Base-by-base conservation (phyloP, 1,140 invertebrate genomes). In the Melanaphis sacchari region DNA sequence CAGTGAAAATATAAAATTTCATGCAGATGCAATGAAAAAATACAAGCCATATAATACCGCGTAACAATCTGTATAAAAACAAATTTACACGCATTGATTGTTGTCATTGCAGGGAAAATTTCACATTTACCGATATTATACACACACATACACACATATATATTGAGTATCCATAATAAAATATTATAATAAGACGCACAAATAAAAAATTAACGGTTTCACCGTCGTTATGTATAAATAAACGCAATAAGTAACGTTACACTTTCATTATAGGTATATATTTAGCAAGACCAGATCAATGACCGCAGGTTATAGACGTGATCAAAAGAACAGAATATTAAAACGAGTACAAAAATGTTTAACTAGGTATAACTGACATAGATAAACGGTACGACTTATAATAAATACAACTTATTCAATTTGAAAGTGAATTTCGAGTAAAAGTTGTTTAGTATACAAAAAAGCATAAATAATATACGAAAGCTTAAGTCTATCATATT, bases 191-290 rank as follows among this genome's bases (percentile, higher is more conserved):
- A 52, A 41, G 49, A 40, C 88, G 88, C 59, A 38, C 24, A 24
- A 49, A 85, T 49, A 93, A 49, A 52, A 93, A 93, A 84, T 22
- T n/a, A 93, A 84, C 40, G 46, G 43, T 92, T 92, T 92, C 91
- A 82, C 91, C 43, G 46, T 92, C 31, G 21, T 91, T 54, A 18
- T 90, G 52, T 36, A 36, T 52, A 54, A 38, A 54, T 22, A 49
- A 26, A 88, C 22, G 18, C 26, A 22, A 40, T n/a, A 90, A 6
- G 38, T 43, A 40, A 40, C 89, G 89, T 41, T 15, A 82, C 76
- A 84, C 76, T 84, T 84, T 93, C 91, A 66, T 90, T 90, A 90
- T 54, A 31, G n/a, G 31, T 89, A 40, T 66, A 66, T 41, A 7
- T 41, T 24, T 9, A 40, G 0, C 40, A 52, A 21, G 90, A 84